phyloP scores from a whole-genome alignment of 2,888 invertebrate species.

The Mamestra brassicae region DNA sequence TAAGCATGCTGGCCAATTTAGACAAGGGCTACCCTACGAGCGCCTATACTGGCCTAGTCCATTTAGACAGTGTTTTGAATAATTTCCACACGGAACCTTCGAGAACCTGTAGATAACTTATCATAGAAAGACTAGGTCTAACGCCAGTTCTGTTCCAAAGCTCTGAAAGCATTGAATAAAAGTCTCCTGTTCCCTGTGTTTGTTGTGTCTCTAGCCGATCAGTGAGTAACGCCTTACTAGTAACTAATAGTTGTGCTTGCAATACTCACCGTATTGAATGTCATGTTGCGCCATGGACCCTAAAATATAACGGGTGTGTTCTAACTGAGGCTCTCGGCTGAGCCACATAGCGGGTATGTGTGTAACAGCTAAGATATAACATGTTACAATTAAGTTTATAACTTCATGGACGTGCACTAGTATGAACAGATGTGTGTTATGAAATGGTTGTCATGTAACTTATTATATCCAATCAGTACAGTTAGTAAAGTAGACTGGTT shows the following conservation, averaged over 20 bases:
- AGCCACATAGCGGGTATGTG: neutral
- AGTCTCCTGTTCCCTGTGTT: neutral
- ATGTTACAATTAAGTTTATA: neutral
- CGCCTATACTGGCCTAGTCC: no score
- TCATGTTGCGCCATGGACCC: conserved; percentile 30
- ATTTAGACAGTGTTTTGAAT: no score
- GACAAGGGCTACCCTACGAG: no score
- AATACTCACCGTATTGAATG: neutral
- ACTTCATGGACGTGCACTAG: neutral
- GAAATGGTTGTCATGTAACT: neutral
- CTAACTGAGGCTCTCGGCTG: neutral
- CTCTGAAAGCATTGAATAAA: conserved; percentile 6
- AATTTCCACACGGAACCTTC: neutral
- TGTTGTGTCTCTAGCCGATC: conserved; percentile 7
- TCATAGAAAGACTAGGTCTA: neutral
- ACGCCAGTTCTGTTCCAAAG: neutral
- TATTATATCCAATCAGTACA: neutral
- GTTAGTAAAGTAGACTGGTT: neutral
- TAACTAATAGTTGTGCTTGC: conserved; percentile 1
- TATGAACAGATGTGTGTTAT: neutral
- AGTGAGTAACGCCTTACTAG: conserved; percentile 18
- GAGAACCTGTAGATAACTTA: neutral
- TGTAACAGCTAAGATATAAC: neutral
- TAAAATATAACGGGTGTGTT: conserved; percentile 8
- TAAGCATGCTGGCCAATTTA: neutral